Evolutionary conservation across 2,888 invertebrate species (phyloP).

Genomic region (Subacronicta megacephala): DNA sequence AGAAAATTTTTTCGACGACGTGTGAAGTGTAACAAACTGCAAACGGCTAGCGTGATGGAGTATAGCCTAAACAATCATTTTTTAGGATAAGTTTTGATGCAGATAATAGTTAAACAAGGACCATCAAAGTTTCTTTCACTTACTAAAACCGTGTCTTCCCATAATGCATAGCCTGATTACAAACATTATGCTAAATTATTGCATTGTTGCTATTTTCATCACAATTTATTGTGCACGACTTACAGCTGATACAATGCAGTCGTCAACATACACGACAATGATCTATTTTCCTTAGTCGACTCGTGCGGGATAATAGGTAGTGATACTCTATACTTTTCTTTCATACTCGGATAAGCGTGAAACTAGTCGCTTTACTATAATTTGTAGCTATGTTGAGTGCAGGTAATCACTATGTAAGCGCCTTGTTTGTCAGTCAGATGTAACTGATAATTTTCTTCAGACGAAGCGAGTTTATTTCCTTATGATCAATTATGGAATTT

Average conservation of each 20-base stretch:
- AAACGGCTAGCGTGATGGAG: too few species aligned
- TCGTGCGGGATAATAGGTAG: slow-evolving; percentile 1
- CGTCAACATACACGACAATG: slow-evolving; percentile 2
- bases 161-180: slow-evolving; percentile 1
- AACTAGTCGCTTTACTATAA: slow-evolving; percentile 17
- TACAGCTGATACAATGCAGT: slow-evolving; percentile 1
- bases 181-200: neutral
- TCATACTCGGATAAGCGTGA: slow-evolving; percentile 21
- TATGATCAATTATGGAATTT: neutral
- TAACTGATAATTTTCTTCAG: slow-evolving; percentile 23
- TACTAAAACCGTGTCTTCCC: neutral
- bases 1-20: too few species aligned
- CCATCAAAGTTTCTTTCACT: too few species aligned
- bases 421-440: slow-evolving; percentile 15
- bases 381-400: slow-evolving; percentile 11
- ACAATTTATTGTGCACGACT: slow-evolving; percentile 1
- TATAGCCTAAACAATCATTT: too few species aligned
- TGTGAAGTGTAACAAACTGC: too few species aligned
- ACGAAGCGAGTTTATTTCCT: slow-evolving; percentile 11
- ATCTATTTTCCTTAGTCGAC: slow-evolving; percentile 2
- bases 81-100: too few species aligned
- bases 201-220: neutral
- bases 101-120: neutral
- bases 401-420: slow-evolving; percentile 3
- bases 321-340: slow-evolving; percentile 9